Percentiles rank a stretch among this genome's conserved stretches.
Evolutionary conservation across 2,113 vertebrate genomes (phyloP).

Genomic region (Coptodon bakossiorum): DNA sequence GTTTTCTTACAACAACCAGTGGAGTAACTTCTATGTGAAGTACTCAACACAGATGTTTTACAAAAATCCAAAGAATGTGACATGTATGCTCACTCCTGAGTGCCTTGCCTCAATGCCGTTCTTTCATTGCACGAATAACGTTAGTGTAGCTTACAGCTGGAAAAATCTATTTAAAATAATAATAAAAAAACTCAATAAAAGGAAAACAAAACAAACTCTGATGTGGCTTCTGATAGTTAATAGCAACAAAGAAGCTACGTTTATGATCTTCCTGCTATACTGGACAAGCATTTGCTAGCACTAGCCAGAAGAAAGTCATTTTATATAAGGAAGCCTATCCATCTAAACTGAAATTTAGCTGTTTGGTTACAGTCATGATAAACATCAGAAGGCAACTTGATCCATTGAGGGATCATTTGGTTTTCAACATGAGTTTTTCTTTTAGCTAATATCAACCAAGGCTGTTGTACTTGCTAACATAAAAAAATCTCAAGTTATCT

Average conservation of each 20-base stretch:
- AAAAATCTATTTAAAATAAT: too few relatives aligned
- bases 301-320: too few relatives aligned
- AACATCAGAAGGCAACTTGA: background rate
- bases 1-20: background rate
- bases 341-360: too few relatives aligned
- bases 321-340: too few relatives aligned
- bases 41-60: background rate
- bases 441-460: background rate
- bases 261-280: too few relatives aligned
- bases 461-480: background rate
- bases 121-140: background rate
- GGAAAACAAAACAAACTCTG: background rate
- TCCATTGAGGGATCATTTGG: background rate
- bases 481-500: background rate
- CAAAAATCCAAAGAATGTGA: background rate
- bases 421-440: background rate
- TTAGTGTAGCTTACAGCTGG: too few relatives aligned
- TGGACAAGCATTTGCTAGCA: too few relatives aligned
- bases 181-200: background rate
- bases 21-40: background rate
- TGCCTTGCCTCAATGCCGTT: background rate
- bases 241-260: too few relatives aligned
- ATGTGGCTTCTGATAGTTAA: background rate
- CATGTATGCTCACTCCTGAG: background rate
- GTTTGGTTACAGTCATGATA: background rate